A percentile compares a stretch with the other conserved stretches of the same genome.
phyloP scores from a whole-genome alignment of 2,113 vertebrate genomes.

The Ceuthmochares aereus region DNA sequence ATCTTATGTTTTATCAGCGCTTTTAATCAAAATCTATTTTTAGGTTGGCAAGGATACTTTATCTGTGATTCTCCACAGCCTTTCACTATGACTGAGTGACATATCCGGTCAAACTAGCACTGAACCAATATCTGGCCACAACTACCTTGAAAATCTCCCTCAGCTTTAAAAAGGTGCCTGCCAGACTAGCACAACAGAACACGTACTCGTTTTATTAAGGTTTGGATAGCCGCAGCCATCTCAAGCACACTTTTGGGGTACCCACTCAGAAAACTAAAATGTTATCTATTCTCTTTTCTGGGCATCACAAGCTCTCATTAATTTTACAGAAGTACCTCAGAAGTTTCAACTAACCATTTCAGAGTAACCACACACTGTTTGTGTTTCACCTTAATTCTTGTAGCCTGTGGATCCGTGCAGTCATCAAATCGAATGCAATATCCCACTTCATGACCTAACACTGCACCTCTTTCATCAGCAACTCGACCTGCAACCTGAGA shows the following conservation, averaged over 20 bases:
- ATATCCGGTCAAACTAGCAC: background rate
- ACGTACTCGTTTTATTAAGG: accelerated
- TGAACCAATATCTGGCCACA: background rate
- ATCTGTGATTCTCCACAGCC: constrained; percentile 14
- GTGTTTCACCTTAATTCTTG: constrained; percentile 91
- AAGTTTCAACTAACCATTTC: background rate
- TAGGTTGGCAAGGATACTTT: background rate
- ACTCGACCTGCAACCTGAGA: constrained; percentile 91
- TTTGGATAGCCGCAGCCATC: background rate
- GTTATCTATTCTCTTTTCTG: background rate
- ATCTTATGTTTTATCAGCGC: background rate
- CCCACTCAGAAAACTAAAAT: background rate
- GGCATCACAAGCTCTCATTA: background rate
- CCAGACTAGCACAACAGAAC: background rate
- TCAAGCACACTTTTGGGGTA: background rate
- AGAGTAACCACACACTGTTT: background rate
- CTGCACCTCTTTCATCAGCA: constrained; percentile 92
- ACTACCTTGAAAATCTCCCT: background rate
- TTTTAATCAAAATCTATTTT: constrained; percentile 19
- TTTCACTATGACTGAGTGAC: background rate
- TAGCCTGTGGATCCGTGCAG: constrained; percentile 90
- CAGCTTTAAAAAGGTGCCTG: background rate
- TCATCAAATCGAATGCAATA: constrained; percentile 98
- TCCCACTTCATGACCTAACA: constrained; percentile 95
- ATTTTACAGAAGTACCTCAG: background rate